Conservation (phyloP, 2,113 vertebrate species). For the Pygoscelis adeliae region DNA sequence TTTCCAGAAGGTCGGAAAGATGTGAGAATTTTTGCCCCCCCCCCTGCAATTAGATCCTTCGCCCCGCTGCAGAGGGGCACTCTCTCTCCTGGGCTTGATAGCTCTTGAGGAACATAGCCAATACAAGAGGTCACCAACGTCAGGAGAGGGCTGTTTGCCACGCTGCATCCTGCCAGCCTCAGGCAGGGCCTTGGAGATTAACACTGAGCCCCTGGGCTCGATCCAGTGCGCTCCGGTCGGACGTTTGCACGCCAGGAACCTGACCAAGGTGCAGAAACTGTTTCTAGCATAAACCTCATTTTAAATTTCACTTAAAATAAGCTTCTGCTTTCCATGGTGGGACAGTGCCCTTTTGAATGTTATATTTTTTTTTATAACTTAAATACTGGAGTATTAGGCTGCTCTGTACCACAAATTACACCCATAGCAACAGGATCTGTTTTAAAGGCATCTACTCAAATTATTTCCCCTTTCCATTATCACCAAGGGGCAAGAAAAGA, state of each 20-base stretch:
- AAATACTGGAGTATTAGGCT: not conserved
- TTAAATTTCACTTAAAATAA: not conserved
- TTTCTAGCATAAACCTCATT: not conserved
- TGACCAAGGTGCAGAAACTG: not conserved
- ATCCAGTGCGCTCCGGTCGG: not conserved
- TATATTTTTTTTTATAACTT: not conserved
- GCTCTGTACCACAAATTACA: not conserved
- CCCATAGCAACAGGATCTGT: not conserved
- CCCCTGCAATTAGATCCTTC: not conserved
- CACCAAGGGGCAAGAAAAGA: not conserved
- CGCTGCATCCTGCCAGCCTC: not conserved
- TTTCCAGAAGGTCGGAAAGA: not conserved
- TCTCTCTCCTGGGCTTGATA: not conserved
- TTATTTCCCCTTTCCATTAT: not conserved
- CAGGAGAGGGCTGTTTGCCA: too few species aligned
- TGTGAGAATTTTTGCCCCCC: too few species aligned
- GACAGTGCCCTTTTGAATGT: not conserved
- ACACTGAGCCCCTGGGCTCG: not conserved
- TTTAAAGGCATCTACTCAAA: not conserved
- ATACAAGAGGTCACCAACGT: fast-evolving
- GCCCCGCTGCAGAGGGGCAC: not conserved
- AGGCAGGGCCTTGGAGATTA: not conserved
- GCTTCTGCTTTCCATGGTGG: not conserved
- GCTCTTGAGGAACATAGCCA: not conserved
- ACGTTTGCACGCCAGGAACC: not conserved